Conservation (phyloP, 1,140 invertebrate genomes). For the Atta cephalotes region DNA sequence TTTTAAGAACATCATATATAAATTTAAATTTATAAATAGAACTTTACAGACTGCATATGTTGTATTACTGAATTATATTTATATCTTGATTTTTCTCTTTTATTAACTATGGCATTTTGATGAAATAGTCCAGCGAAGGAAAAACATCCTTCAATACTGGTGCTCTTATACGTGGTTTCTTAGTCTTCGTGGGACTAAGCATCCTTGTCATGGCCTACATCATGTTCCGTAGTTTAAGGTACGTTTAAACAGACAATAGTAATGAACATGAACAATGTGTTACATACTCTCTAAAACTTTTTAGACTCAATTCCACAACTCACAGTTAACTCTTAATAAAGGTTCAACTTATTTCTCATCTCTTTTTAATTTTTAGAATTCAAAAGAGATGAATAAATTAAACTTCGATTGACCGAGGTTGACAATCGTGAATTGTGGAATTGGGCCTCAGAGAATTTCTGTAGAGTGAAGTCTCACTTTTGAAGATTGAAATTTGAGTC, state of each 20-base stretch:
- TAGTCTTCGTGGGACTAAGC: constrained; percentile 85
- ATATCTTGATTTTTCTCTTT: neutral
- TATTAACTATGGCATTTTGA: constrained; percentile 17
- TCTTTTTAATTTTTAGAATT: too few relatives aligned
- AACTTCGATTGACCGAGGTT: too few relatives aligned
- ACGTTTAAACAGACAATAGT: constrained; percentile 18
- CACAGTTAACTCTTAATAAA: too few relatives aligned
- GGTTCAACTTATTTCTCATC: too few relatives aligned
- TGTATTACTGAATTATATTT: neutral
- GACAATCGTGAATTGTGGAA: too few relatives aligned
- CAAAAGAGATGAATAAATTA: too few relatives aligned
- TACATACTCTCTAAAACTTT: too few relatives aligned
- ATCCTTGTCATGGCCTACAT: constrained; percentile 85
- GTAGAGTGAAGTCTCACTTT: too few relatives aligned
- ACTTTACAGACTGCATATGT: neutral
- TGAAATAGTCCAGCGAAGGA: constrained; percentile 43
- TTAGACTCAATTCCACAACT: too few relatives aligned
- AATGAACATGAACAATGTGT: neutral
- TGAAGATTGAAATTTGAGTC: too few relatives aligned
- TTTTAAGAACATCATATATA: neutral
- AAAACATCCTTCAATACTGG: constrained; percentile 79
- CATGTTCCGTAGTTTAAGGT: constrained; percentile 86
- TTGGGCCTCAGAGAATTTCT: too few relatives aligned
- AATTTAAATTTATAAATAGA: neutral
- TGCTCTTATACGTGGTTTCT: constrained; percentile 85